phyloP scores from a whole-genome alignment of 2,113 vertebrate species.

The Ginglymostoma cirratum region DNA sequence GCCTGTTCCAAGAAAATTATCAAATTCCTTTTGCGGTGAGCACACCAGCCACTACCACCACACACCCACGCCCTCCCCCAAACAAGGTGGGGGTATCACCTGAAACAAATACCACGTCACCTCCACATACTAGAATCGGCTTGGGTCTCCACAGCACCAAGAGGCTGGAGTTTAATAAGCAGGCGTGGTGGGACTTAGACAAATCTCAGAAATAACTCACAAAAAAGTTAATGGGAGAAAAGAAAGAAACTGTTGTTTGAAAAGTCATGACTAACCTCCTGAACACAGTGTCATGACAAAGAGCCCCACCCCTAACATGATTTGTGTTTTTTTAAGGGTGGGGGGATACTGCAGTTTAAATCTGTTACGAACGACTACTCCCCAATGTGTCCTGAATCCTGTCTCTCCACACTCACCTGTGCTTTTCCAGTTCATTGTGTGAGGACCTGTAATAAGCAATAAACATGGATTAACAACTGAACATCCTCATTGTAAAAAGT shows the following conservation, averaged over 20 bases:
- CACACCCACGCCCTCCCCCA: too few species aligned
- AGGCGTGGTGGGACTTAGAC: background rate
- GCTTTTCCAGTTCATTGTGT: conserved; percentile 97
- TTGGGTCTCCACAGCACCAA: too few species aligned
- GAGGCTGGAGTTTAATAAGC: background rate
- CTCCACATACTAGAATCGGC: background rate
- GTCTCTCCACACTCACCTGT: conserved; percentile 71
- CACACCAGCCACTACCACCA: background rate
- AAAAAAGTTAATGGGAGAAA: too few species aligned
- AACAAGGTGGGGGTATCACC: background rate
- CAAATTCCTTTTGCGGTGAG: background rate
- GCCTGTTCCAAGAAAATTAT: background rate
- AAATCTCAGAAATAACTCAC: too few species aligned
- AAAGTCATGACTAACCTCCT: too few species aligned
- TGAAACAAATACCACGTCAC: background rate
- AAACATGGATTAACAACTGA: too few species aligned
- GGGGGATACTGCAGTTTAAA: background rate
- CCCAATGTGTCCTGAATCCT: too few species aligned
- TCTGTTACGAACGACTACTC: background rate
- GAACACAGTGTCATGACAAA: background rate
- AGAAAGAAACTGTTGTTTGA: too few species aligned
- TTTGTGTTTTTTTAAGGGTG: too few species aligned
- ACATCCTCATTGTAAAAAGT: too few species aligned
- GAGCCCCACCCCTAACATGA: too few species aligned
- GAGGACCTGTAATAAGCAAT: conserved; percentile 73